phyloP scores from a whole-genome alignment of 1,140 invertebrate species.

The Drosophila pseudoobscura region DNA sequence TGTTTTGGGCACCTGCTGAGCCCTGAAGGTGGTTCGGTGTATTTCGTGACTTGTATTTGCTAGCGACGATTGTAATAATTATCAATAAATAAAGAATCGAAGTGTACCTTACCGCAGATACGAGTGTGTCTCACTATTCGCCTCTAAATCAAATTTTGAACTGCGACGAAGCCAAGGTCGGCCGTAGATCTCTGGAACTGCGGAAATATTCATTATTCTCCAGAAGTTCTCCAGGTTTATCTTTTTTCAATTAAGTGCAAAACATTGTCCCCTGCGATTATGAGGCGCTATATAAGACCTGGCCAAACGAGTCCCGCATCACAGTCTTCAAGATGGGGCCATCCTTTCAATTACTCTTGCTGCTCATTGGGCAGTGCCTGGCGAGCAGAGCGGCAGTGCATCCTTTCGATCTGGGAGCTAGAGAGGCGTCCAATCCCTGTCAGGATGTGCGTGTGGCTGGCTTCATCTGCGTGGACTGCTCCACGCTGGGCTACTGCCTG shows the following conservation, averaged over 20 bases:
- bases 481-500: conserved; percentile 60
- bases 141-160: conserved; percentile 24
- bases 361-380: conserved; percentile 8
- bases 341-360: conserved; percentile 2
- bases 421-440: conserved; percentile 56
- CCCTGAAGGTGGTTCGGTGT: neutral
- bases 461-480: conserved; percentile 69
- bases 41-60: neutral
- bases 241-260: conserved; percentile 28
- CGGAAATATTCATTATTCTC: too few species aligned
- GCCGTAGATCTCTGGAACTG: too few species aligned
- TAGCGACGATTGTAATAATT: too few species aligned
- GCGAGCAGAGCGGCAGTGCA: neutral
- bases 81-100: neutral
- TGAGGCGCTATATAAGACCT: conserved; percentile 16
- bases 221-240: conserved; percentile 9
- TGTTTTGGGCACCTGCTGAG: conserved; percentile 57
- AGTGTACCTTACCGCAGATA: neutral
- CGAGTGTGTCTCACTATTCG: neutral
- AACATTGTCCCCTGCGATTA: conserved; percentile 3
- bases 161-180: neutral
- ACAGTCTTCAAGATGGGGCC: conserved; percentile 44
- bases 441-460: conserved; percentile 52
- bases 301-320: neutral
- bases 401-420: neutral